Percentiles rank a stretch among this genome's conserved stretches.
Conservation (phyloP, 2,888 invertebrate genomes). For the Allacma fusca region DNA sequence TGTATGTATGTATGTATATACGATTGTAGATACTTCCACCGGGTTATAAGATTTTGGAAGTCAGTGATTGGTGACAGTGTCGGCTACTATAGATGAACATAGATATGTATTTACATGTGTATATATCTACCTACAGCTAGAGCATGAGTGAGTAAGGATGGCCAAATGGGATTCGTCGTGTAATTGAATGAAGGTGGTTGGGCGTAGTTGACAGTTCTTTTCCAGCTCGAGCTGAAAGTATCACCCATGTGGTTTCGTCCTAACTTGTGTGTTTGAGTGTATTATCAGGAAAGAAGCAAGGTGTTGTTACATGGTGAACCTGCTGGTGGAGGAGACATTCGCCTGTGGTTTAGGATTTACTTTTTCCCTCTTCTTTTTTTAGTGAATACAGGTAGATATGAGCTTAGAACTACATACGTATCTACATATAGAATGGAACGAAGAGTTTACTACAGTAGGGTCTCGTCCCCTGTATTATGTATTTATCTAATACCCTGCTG, state of each 20-base stretch:
- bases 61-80: too few species aligned
- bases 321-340: neutral
- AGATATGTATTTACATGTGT: too few species aligned
- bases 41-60: too few species aligned
- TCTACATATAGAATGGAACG: neutral
- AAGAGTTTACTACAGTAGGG: neutral
- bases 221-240: slow-evolving; percentile 7
- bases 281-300: neutral
- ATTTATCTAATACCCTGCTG: neutral
- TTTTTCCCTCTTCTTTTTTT: neutral
- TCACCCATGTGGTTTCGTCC: slow-evolving; percentile 10
- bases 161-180: slow-evolving; percentile 5
- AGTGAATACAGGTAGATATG: too few species aligned
- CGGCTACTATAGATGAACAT: neutral
- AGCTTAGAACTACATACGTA: too few species aligned
- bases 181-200: slow-evolving; percentile 25
- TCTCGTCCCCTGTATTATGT: neutral
- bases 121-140: neutral
- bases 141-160: slow-evolving; percentile 8
- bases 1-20: too few species aligned
- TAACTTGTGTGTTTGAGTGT: neutral
- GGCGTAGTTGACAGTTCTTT: slow-evolving; percentile 35
- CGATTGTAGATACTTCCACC: too few species aligned
- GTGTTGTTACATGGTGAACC: slow-evolving; percentile 4
- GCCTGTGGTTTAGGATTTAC: slow-evolving; percentile 1